These are phyloP conservation scores for Agrochola lychnidis DNA, from an alignment of 2,888 invertebrate genomes.

Conservation along the genomic window DNA sequence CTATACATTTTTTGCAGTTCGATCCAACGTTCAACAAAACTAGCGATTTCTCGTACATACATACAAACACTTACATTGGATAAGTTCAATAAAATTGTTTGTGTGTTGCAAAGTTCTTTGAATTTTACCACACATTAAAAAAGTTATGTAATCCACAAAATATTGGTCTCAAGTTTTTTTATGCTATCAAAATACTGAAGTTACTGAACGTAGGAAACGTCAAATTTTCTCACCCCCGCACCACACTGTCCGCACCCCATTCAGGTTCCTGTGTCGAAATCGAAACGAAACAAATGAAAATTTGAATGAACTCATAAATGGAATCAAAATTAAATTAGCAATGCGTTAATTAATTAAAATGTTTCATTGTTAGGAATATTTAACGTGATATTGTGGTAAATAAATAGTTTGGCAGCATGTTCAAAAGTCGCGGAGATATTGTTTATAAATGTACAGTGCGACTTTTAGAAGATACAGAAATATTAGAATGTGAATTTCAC, in stretches of 20 bases:
- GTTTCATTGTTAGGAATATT: conserved; percentile 60
- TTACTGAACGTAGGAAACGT: conserved; percentile 49
- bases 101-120: background rate
- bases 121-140: background rate
- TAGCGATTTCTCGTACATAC: background rate
- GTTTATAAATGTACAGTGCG: conserved; percentile 97
- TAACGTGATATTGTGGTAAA: conserved; percentile 49
- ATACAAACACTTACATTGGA: background rate
- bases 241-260: conserved; percentile 66
- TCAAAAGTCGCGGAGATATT: conserved; percentile 94
- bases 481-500: conserved; percentile 97
- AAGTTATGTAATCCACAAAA: background rate
- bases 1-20: background rate
- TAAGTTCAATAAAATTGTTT: background rate
- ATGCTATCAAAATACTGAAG: conserved; percentile 1
- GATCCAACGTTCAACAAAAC: background rate
- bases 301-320: conserved; percentile 61
- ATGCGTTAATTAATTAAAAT: conserved; percentile 65
- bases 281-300: conserved; percentile 77
- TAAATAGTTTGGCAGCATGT: conserved; percentile 83
- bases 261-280: conserved; percentile 63
- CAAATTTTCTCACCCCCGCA: conserved; percentile 66
- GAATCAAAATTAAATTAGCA: conserved; percentile 63
- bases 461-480: conserved; percentile 97
- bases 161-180: background rate